Conservation (phyloP, 2,113 vertebrate genomes). For the Eidolon helvum region DNA sequence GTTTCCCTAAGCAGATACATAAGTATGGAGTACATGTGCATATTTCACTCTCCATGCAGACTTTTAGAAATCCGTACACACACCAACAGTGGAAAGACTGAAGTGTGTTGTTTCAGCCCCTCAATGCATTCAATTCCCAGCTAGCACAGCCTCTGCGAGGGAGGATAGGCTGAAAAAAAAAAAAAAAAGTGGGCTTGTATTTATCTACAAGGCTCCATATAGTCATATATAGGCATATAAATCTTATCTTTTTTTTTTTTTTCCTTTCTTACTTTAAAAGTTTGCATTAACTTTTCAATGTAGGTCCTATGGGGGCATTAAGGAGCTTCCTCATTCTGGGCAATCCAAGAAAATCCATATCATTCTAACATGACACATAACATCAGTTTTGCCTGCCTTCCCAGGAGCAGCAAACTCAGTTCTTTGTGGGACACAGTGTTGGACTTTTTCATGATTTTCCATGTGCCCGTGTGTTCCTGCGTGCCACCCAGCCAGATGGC, state of each 20-base stretch:
- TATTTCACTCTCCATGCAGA: neutral
- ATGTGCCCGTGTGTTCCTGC: neutral
- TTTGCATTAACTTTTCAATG: constrained; percentile 62
- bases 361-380: neutral
- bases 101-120: neutral
- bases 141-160: neutral
- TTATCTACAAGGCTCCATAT: constrained; percentile 48
- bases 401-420: neutral
- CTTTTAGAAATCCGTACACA: neutral
- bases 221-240: constrained; percentile 58
- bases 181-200: neutral
- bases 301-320: constrained; percentile 31
- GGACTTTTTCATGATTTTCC: neutral
- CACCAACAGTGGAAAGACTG: neutral
- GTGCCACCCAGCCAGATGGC: neutral
- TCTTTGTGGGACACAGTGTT: neutral
- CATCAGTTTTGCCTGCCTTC: neutral
- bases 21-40: neutral
- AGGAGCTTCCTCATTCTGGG: constrained; percentile 55
- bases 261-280: constrained; percentile 46
- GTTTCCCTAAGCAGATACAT: neutral
- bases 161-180: constrained; percentile 29
- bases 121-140: neutral
- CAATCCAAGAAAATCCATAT: constrained; percentile 29
- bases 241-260: constrained; percentile 47